A percentile compares a stretch with the other conserved stretches of the same genome.
Evolutionary conservation across 2,888 invertebrate genomes (phyloP).

Genomic region (Gymnocheta viridis): DNA sequence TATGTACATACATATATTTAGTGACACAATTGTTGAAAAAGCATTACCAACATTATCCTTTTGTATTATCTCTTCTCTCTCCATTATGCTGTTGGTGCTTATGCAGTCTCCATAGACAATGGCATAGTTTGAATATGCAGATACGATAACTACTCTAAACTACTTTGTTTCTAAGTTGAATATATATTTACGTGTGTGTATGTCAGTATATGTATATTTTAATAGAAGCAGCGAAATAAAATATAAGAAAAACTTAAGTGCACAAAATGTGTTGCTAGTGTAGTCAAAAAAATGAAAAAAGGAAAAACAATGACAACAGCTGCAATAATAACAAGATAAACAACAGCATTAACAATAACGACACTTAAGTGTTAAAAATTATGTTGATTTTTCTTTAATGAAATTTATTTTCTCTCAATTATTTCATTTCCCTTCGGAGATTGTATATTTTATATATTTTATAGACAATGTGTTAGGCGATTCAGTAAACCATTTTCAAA

Average conservation of each 20-base stretch:
- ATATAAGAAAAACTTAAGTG: constrained; percentile 54
- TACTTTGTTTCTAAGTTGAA: neutral
- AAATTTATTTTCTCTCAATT: constrained; percentile 39
- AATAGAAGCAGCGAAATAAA: constrained; percentile 9
- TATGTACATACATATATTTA: constrained; percentile 37
- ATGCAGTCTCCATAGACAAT: constrained; percentile 54
- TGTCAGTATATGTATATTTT: neutral
- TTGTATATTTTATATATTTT: too few relatives aligned
- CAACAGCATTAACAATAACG: constrained; percentile 39
- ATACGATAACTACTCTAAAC: constrained; percentile 9
- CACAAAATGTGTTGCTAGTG: constrained; percentile 37
- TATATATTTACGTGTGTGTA: neutral
- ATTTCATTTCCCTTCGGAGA: constrained; percentile 17
- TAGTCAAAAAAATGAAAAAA: too few relatives aligned
- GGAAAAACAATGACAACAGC: constrained; percentile 49
- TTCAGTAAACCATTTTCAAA: neutral
- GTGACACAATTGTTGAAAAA: constrained; percentile 66
- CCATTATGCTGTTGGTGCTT: constrained; percentile 17
- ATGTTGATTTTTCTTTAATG: constrained; percentile 52
- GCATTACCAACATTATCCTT: constrained; percentile 68
- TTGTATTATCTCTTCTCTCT: constrained; percentile 61
- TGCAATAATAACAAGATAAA: constrained; percentile 32
- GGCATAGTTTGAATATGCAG: constrained; percentile 52
- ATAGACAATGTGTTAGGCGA: neutral
- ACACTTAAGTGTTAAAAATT: constrained; percentile 57